A percentile compares a stretch with the other conserved stretches of the same genome.
These are phyloP conservation scores for Pseudorhiza aurosa DNA, from an alignment of 30 jellyfish, hydroid and myxozoan species.

Conservation along the genomic window DNA sequence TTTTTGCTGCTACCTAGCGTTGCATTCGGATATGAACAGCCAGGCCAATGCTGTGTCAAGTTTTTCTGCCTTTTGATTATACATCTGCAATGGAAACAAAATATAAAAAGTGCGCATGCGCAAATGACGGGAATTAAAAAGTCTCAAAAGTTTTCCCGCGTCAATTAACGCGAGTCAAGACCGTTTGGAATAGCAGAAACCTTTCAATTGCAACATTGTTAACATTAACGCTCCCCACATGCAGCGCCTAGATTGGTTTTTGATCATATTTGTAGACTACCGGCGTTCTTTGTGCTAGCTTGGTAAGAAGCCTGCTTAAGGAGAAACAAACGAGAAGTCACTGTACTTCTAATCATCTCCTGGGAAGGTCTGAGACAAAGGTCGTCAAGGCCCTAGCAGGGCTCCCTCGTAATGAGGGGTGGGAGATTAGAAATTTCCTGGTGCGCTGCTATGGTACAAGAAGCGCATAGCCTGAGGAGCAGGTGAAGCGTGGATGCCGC, in stretches of 20 bases:
- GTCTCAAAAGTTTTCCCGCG: too few relatives aligned
- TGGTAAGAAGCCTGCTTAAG: constrained; percentile 86
- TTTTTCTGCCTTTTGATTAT: constrained; percentile 50
- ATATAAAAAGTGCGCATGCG: constrained; percentile 29
- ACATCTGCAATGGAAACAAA: constrained; percentile 23
- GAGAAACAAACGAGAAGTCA: constrained; percentile 67
- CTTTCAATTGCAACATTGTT: too few relatives aligned
- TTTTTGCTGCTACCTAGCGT: neutral
- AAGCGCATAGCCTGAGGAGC: constrained; percentile 42
- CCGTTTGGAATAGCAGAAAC: too few relatives aligned
- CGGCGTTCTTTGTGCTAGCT: neutral
- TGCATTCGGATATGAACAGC: constrained; percentile 30
- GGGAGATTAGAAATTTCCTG: constrained; percentile 81
- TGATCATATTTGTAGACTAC: too few relatives aligned
- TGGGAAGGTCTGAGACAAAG: constrained; percentile 94
- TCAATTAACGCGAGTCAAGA: too few relatives aligned
- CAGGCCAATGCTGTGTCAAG: constrained; percentile 58
- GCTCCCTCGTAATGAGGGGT: constrained; percentile 69
- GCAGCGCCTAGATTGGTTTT: too few relatives aligned
- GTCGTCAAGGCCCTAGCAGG: constrained; percentile 81
- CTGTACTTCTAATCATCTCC: constrained; percentile 53
- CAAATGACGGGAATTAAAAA: too few relatives aligned
- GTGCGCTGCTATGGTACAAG: constrained; percentile 62
- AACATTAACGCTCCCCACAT: too few relatives aligned
- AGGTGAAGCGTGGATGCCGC: constrained; percentile 66